Base-by-base conservation (phyloP, 2,113 vertebrate species). In the Puffinus mauretanicus region DNA sequence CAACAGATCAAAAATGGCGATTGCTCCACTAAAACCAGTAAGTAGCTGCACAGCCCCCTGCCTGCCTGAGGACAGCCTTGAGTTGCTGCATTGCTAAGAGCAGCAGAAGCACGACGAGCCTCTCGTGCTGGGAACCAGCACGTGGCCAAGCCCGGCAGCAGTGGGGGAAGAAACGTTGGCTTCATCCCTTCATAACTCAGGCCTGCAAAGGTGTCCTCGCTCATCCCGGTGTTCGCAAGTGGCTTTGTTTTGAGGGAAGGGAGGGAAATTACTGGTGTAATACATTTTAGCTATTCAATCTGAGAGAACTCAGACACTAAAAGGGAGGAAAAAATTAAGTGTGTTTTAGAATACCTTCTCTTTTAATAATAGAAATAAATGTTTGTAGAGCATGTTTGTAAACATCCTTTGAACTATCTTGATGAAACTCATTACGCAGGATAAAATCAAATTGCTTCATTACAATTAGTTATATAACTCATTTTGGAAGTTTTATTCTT, bases 61-160 rank as follows among this genome's bases (percentile, higher is more conserved):
- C 27, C 13, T 36, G 32, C 51, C 58, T 8, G 13, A 87, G 61
- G 57, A 24, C 5, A 60, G 19, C 34, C 58, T 36, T 42, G 42
- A 36, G 40, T 1, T 64, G 55, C 70, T 44, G 14, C 42, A 22
- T 22, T 49, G 46, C 16, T n/a, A 16, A 46, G 55, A 81, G 69
- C 30, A 54, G 19, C 40, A 47, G 77, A 81, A 83, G 16, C 2
- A 0, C 1, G 0, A 55, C 2, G 16, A 72, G 30, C 14, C 14
- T 64, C 57, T 25, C 5, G 2, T 44, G 40, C 57, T 86, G 57
- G 38, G 21, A 69, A 80, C 57, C 34, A 86, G 86, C 47, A 76
- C 0, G 0, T 9, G 25, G 26, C 6, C 15, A 52, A 85, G 38
- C n/a, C 30, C 0, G 2, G 49, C 46, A 82, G 55, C 54, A 61